These are phyloP conservation scores for Schlechtendalia chinensis DNA, from an alignment of 1,140 invertebrate species.

Conservation along the genomic window DNA sequence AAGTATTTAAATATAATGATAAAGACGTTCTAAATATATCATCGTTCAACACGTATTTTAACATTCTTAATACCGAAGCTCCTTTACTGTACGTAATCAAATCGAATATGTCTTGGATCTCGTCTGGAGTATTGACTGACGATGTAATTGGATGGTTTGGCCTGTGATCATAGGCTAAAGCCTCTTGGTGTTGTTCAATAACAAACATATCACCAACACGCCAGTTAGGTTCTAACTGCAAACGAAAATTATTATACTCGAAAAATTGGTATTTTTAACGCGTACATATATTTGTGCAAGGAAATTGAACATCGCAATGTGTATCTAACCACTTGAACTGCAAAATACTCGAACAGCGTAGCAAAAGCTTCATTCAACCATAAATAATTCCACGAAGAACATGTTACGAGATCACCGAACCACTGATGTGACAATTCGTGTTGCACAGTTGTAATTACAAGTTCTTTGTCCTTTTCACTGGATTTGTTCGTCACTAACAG, in stretches of 20 bases:
- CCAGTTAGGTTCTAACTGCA: slow-evolving; percentile 55
- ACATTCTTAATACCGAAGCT: slow-evolving; percentile 55
- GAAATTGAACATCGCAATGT: too few relatives aligned
- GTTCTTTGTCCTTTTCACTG: slow-evolving; percentile 52
- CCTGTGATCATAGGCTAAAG: slow-evolving; percentile 66
- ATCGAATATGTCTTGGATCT: slow-evolving; percentile 93
- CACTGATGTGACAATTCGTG: slow-evolving; percentile 61
- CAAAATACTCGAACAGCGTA: slow-evolving; percentile 56
- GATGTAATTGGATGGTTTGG: slow-evolving; percentile 70
- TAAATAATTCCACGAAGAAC: slow-evolving; percentile 58
- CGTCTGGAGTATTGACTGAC: slow-evolving; percentile 81
- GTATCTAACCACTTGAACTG: slow-evolving; percentile 47
- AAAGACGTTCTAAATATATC: slow-evolving; percentile 34
- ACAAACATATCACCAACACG: slow-evolving; percentile 58
- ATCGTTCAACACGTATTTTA: slow-evolving; percentile 18
- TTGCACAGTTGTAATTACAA: slow-evolving; percentile 58
- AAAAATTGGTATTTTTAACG: background rate
- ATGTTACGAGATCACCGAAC: slow-evolving; percentile 59
- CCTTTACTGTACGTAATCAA: slow-evolving; percentile 89
- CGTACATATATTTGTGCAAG: too few relatives aligned
- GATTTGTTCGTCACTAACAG: slow-evolving; percentile 16
- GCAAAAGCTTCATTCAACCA: slow-evolving; percentile 65
- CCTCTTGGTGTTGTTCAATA: slow-evolving; percentile 57
- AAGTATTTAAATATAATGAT: slow-evolving; percentile 18
- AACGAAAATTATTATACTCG: background rate